Evolutionary conservation across 2,797 vertebrate species (phyloP).

Genomic region (Eulemur rubriventer): DNA sequence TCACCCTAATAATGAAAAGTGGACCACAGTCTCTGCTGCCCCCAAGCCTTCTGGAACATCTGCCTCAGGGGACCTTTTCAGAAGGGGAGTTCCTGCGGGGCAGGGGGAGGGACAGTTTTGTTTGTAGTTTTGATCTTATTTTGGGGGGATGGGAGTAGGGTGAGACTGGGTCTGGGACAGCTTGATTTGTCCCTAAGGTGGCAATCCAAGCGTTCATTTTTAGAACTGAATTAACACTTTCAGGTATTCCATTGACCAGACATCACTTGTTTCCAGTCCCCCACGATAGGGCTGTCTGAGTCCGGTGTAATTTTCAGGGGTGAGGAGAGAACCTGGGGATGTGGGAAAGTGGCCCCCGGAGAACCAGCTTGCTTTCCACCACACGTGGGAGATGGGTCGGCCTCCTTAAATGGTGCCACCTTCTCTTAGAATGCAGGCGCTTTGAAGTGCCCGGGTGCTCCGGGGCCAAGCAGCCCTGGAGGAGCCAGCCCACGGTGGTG

Average conservation of each 20-base stretch:
- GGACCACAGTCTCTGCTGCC: fast-evolving
- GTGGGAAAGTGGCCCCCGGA: not conserved
- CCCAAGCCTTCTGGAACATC: not conserved
- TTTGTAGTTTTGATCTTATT: not conserved
- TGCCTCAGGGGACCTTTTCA: not conserved
- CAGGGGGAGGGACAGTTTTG: not conserved
- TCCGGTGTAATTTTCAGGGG: not conserved
- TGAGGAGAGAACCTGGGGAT: not conserved
- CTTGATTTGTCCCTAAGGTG: not conserved
- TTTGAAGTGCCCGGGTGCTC: too few relatives aligned
- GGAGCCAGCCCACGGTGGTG: too few relatives aligned
- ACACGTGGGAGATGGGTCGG: fast-evolving
- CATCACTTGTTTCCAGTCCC: not conserved
- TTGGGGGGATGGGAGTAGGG: not conserved
- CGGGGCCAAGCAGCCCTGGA: too few relatives aligned
- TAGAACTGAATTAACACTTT: not conserved
- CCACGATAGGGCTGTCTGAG: not conserved
- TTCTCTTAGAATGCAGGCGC: not conserved
- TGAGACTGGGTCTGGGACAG: not conserved
- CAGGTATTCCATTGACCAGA: not conserved
- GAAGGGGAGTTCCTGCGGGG: not conserved
- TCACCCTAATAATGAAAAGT: not conserved
- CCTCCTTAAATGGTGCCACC: too few relatives aligned
- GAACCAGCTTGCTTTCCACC: not conserved
- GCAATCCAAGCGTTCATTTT: not conserved